Conservation (phyloP, 2,797 vertebrate genomes). For the Epinephelus coioides region DNA sequence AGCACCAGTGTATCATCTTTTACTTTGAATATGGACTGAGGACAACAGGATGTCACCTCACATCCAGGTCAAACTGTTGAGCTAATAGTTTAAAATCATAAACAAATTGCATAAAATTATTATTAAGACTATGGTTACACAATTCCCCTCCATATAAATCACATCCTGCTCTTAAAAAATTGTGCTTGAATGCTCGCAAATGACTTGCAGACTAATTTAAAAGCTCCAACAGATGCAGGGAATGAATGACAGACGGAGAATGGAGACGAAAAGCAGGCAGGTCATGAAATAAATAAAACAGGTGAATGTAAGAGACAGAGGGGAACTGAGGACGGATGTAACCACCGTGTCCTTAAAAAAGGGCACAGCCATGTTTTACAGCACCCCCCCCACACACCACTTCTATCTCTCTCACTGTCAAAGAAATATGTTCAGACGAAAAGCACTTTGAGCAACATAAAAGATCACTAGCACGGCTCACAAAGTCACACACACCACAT, state of each 20-base stretch:
- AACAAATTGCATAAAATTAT: too few species aligned
- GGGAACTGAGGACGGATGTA: slow-evolving; percentile 30
- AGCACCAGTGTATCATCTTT: neutral
- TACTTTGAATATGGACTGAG: neutral
- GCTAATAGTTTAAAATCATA: neutral
- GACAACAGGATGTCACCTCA: neutral
- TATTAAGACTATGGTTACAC: neutral
- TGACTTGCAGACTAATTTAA: slow-evolving; percentile 10
- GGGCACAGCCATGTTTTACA: slow-evolving; percentile 44
- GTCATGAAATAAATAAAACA: slow-evolving; percentile 10
- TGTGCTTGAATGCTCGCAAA: slow-evolving; percentile 7
- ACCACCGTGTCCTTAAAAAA: slow-evolving; percentile 55
- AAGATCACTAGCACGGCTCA: slow-evolving; percentile 60
- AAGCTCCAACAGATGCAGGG: neutral
- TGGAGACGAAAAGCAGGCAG: neutral
- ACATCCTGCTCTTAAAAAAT: neutral
- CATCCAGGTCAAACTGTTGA: neutral
- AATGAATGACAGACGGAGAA: slow-evolving; percentile 13
- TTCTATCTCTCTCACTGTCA: slow-evolving; percentile 46
- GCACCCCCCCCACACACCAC: slow-evolving; percentile 31
- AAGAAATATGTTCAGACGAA: slow-evolving; percentile 60
- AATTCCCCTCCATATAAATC: neutral
- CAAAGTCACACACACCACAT: slow-evolving; percentile 18
- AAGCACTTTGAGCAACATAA: slow-evolving; percentile 71
- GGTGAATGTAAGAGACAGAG: neutral